Evolutionary conservation across 2,113 vertebrate genomes (phyloP).

Genomic region (Entosphenus tridentatus): DNA sequence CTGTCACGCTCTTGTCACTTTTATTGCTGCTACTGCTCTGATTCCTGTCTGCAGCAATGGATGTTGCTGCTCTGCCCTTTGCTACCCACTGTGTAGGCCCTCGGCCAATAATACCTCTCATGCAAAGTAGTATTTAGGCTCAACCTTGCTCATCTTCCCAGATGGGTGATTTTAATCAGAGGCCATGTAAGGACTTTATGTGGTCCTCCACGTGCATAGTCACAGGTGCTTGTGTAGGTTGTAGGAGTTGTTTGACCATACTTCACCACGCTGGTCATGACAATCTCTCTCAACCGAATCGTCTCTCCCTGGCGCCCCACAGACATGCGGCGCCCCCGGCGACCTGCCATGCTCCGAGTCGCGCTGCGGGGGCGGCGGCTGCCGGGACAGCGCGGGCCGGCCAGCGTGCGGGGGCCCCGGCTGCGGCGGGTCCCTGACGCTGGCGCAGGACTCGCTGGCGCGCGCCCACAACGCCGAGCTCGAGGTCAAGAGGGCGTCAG

Average conservation of each 20-base stretch:
- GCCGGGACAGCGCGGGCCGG: slow-evolving; percentile 20
- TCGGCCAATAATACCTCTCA: no score
- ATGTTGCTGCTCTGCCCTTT: no score
- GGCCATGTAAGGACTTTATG: neutral
- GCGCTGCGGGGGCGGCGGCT: slow-evolving; percentile 38
- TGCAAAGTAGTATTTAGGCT: no score
- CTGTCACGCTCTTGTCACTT: neutral
- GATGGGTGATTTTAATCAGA: no score
- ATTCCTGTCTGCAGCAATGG: neutral
- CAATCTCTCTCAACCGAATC: slow-evolving; percentile 14
- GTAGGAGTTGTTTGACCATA: slow-evolving; percentile 13
- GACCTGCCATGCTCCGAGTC: slow-evolving; percentile 20
- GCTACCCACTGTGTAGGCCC: no score
- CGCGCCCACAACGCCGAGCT: slow-evolving; percentile 15
- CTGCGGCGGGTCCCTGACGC: slow-evolving; percentile 30
- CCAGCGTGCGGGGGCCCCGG: slow-evolving; percentile 25
- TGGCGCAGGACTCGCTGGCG: slow-evolving; percentile 21
- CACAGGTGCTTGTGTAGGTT: slow-evolving; percentile 14
- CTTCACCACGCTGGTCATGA: slow-evolving; percentile 17
- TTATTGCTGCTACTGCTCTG: neutral
- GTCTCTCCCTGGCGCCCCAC: neutral
- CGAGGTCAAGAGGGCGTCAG: slow-evolving; percentile 20
- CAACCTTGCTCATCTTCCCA: no score
- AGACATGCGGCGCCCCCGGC: slow-evolving; percentile 10
- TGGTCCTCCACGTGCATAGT: neutral